Base-by-base conservation (phyloP, 1,140 invertebrate genomes). In the Bacillus rossius region DNA sequence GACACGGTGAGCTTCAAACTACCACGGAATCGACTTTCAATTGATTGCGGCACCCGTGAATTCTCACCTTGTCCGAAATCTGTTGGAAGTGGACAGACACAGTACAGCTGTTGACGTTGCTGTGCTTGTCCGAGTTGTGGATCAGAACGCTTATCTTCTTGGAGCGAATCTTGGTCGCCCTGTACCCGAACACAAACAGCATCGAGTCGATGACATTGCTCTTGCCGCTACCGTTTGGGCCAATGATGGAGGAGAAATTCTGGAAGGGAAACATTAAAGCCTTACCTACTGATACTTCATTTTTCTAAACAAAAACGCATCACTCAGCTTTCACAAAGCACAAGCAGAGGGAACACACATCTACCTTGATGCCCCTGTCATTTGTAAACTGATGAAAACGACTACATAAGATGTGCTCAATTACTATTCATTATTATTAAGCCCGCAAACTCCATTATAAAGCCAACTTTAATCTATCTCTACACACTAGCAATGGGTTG, bases 151-250 rank as follows among this genome's bases (percentile, higher is more conserved):
- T 93, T 4, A 99, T 81, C 72, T 98, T 99, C 75, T 98, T 98
- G 0, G 93, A 94, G 38, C 98, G 81, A 58, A 99, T 96, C 75
- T 97, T 98, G 48, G 86, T 87, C 0, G 97, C 94, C 67, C 96
- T 73, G 73, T 96, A 99, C 8, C 96, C 96, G 83, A 99, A 99
- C 0, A 99, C 98, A 83, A 99, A 99, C 59, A 99, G 78, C 88
- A 99, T 93, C 0, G 98, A 96, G 75, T 99, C 98, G 65, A 99
- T 99, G 0, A 99, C 94, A 77, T 99, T 99, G 61, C 94, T 97
- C 71, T 99, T 99, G 0, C 98, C 98, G 78, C 94, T 98, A n/a
- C 98, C 98, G 80, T 99, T 99, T 1, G 98, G 97, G 0, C 98
- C 98, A 69, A 99, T 88, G 63, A 99, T 98, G 10, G 94, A 85